Conservation (phyloP, 2,797 vertebrate species). For the Liparis tanakae region DNA sequence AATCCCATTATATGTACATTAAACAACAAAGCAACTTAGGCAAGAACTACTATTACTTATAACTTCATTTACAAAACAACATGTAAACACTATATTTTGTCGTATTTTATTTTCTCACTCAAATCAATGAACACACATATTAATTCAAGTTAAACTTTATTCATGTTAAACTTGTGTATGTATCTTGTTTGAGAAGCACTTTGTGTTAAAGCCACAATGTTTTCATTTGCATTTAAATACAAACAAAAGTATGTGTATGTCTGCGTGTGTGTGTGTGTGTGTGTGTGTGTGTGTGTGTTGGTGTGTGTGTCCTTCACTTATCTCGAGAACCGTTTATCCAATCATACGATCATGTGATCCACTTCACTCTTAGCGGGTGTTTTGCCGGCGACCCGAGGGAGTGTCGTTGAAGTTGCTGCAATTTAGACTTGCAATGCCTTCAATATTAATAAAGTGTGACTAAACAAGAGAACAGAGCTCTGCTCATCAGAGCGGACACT, state of each 20-base stretch:
- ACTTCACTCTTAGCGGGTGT: neutral
- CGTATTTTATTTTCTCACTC: neutral
- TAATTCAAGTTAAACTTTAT: neutral
- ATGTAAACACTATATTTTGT: neutral
- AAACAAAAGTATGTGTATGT: neutral
- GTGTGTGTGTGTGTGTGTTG: neutral
- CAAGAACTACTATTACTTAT: neutral
- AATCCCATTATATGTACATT: neutral
- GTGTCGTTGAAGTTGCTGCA: neutral
- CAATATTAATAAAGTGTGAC: neutral
- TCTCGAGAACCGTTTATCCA: neutral
- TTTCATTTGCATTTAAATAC: neutral
- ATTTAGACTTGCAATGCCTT: neutral
- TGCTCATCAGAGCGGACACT: slow-evolving; percentile 24
- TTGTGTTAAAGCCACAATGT: neutral
- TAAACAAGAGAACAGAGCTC: neutral
- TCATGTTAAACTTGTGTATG: neutral
- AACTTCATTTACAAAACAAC: neutral
- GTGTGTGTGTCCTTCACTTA: neutral
- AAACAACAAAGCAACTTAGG: neutral
- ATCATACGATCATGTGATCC: neutral
- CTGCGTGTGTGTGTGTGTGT: neutral
- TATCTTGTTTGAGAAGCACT: neutral
- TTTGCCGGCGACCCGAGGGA: neutral
- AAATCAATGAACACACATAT: slow-evolving; percentile 1